A percentile compares a stretch with the other conserved stretches of the same genome.
These are phyloP conservation scores for Calephelis perditalis DNA, from an alignment of 2,888 invertebrate species.

Conservation along the genomic window DNA sequence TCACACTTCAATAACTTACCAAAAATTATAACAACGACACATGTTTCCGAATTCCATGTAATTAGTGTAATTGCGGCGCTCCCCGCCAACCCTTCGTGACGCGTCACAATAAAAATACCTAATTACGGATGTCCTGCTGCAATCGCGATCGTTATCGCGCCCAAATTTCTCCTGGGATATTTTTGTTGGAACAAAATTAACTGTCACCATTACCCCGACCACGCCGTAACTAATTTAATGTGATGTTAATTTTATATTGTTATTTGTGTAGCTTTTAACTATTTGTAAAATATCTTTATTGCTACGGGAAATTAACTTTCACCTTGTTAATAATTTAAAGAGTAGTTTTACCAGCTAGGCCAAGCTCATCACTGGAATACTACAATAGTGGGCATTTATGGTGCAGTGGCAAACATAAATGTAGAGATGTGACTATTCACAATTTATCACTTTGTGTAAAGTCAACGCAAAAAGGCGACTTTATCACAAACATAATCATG, in stretches of 20 bases:
- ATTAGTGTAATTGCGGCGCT: conserved; percentile 24
- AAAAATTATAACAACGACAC: conserved; percentile 29
- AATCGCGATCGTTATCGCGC: conserved; percentile 31
- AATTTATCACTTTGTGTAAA: no score
- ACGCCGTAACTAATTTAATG: background rate
- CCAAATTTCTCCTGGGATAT: conserved; percentile 32
- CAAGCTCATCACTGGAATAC: no score
- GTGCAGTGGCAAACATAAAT: no score
- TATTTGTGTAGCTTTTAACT: no score
- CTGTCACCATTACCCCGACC: conserved; percentile 13
- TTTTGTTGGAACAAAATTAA: conserved; percentile 27
- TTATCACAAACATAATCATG: no score
- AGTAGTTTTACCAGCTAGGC: no score
- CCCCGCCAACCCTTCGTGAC: conserved; percentile 31
- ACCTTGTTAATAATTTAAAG: no score
- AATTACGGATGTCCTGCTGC: conserved; percentile 34
- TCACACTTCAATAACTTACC: conserved; percentile 19
- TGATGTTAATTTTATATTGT: conserved; percentile 8
- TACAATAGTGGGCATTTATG: no score
- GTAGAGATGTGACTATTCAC: no score
- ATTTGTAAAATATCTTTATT: no score
- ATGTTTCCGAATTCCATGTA: conserved; percentile 29
- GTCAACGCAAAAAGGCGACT: no score
- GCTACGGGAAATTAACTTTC: no score
- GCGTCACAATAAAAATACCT: conserved; percentile 32